These are phyloP conservation scores for Toxotes lorentzi DNA, from an alignment of 2,797 vertebrate species.

Conservation along the genomic window DNA sequence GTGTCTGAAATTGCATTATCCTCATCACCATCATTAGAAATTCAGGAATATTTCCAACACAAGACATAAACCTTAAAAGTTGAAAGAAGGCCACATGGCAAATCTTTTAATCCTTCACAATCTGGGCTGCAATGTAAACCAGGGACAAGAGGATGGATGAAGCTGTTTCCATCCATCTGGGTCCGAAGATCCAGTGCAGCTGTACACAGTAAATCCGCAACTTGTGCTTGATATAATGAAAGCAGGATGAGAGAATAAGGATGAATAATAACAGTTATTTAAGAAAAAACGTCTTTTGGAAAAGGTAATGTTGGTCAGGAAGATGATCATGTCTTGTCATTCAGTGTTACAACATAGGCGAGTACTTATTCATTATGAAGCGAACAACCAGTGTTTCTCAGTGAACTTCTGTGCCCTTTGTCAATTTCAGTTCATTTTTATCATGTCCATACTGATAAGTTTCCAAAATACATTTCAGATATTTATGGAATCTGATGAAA, in stretches of 20 bases:
- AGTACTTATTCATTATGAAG: conserved; percentile 26
- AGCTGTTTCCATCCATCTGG: conserved; percentile 59
- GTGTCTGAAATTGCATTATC: conserved; percentile 8
- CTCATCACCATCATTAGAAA: conserved; percentile 23
- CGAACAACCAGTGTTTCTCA: background rate
- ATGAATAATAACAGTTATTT: background rate
- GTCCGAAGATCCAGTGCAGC: conserved; percentile 63
- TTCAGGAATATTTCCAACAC: conserved; percentile 34
- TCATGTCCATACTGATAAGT: background rate
- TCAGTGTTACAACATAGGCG: background rate
- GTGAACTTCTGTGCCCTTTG: background rate
- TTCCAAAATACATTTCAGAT: background rate
- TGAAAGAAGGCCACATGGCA: conserved; percentile 62
- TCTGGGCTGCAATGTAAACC: conserved; percentile 59
- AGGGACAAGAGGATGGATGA: conserved; percentile 50
- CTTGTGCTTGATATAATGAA: conserved; percentile 33
- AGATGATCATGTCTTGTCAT: conserved; percentile 12
- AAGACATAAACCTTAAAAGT: conserved; percentile 47
- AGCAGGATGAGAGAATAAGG: conserved; percentile 27
- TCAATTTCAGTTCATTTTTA: conserved; percentile 8
- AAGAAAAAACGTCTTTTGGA: background rate
- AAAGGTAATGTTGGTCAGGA: background rate
- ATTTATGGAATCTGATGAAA: background rate
- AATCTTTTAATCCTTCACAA: conserved; percentile 74
- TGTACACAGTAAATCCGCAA: conserved; percentile 43